A percentile compares a stretch with the other conserved stretches of the same genome.
Evolutionary conservation across 2,888 invertebrate genomes (phyloP).

Genomic region (Spodoptera littoralis): DNA sequence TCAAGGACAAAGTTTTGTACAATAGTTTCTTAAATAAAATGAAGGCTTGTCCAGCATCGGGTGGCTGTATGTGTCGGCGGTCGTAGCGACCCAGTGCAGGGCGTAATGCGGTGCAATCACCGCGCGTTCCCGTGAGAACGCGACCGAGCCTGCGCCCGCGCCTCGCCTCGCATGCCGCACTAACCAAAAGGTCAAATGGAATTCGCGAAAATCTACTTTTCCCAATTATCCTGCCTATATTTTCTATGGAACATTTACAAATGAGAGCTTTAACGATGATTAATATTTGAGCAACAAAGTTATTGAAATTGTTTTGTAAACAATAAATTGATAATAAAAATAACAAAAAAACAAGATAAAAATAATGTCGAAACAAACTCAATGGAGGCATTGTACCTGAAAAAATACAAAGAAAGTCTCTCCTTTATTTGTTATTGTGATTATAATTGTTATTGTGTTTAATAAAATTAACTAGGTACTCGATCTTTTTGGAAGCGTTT

Average conservation of each 20-base stretch:
- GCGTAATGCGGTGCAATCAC: slow-evolving; percentile 83
- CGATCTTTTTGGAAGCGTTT: slow-evolving; percentile 7
- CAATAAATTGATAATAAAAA: slow-evolving; percentile 18
- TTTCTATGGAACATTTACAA: not conserved
- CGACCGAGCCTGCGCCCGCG: slow-evolving; percentile 66
- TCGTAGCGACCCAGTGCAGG: slow-evolving; percentile 76
- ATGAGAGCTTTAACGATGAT: not conserved
- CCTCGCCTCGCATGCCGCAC: slow-evolving; percentile 66
- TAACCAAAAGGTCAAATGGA: slow-evolving; percentile 72
- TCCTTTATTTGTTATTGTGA: not conserved
- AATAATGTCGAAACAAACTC: slow-evolving; percentile 12
- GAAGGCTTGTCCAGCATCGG: slow-evolving; percentile 59
- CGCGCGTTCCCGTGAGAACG: slow-evolving; percentile 87
- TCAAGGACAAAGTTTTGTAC: not conserved
- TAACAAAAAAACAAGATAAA: slow-evolving; percentile 27
- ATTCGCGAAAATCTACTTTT: slow-evolving; percentile 54
- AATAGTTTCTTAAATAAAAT: slow-evolving; percentile 15
- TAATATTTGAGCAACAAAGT: not conserved
- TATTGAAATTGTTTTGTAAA: not conserved
- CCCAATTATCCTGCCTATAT: not conserved
- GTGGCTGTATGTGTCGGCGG: slow-evolving; percentile 65
- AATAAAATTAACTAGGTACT: slow-evolving; percentile 12
- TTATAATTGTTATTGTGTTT: slow-evolving; percentile 1
- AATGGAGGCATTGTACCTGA: slow-evolving; percentile 6
- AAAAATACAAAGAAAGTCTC: not conserved